A percentile compares a stretch with the other conserved stretches of the same genome.
phyloP scores from a whole-genome alignment of 2,888 invertebrate genomes.

The Drosophila greeni region DNA sequence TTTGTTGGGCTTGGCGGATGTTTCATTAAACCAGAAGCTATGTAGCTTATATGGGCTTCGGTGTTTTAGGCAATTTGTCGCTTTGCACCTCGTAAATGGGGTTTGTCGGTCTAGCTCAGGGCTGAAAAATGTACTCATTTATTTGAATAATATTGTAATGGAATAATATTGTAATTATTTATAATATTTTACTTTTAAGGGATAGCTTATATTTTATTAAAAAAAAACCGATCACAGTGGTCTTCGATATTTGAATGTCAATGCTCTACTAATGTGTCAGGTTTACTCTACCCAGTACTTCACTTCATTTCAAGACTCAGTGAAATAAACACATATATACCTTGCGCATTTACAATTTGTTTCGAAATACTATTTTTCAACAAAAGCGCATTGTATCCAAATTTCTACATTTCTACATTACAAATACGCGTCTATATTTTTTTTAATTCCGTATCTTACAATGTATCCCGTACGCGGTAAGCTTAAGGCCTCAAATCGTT shows the following conservation, averaged over 20 bases:
- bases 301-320: not conserved
- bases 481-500: not conserved
- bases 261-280: too few species aligned
- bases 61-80: conserved; percentile 41
- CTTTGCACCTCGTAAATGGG: conserved; percentile 58
- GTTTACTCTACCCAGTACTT: not conserved
- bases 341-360: not conserved
- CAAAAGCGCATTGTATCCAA: not conserved
- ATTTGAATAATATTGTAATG: not conserved
- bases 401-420: not conserved
- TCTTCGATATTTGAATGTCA: too few species aligned
- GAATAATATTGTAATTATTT: not conserved
- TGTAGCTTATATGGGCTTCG: conserved; percentile 29
- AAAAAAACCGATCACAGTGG: too few species aligned
- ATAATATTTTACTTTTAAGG: too few species aligned
- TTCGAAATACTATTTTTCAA: not conserved
- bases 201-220: too few species aligned
- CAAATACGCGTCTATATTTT: too few species aligned
- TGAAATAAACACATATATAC: not conserved
- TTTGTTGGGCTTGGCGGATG: conserved; percentile 9
- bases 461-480: not conserved
- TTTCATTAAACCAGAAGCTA: conserved; percentile 12
- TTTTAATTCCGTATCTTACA: not conserved
- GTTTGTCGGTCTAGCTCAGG: not conserved
- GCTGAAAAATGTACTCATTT: not conserved